A percentile compares a stretch with the other conserved stretches of the same genome.
These are phyloP conservation scores for Python bivittatus DNA, from an alignment of 2,113 vertebrate genomes.

Conservation along the genomic window DNA sequence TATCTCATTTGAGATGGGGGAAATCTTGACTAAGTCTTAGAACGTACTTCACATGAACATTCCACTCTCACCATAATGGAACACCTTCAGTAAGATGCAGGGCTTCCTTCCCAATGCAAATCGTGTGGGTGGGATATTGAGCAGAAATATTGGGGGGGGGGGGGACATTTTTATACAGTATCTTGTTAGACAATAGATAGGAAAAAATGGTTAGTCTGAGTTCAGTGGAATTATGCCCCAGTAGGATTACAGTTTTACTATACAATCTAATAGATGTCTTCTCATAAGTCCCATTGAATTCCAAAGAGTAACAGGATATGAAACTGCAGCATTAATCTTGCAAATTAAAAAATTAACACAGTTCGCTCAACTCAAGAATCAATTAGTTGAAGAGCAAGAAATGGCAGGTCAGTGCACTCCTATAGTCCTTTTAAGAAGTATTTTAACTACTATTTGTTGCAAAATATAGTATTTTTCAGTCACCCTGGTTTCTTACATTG, in stretches of 20 bases:
- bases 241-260: background rate
- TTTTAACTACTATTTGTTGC: background rate
- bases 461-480: background rate
- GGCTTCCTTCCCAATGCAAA: background rate
- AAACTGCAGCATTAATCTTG: background rate
- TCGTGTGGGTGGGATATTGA: background rate
- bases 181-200: background rate
- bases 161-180: background rate
- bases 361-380: background rate
- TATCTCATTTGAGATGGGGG: background rate
- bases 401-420: background rate
- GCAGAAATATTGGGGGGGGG: background rate
- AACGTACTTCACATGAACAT: background rate
- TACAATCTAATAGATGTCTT: background rate
- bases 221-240: background rate
- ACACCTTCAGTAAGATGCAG: background rate
- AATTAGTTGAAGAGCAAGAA: background rate
- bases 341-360: background rate
- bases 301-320: background rate
- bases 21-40: background rate
- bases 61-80: background rate
- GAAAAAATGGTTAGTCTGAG: background rate
- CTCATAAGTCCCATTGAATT: background rate
- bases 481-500: background rate
- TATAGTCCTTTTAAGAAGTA: conserved; percentile 11